These are phyloP conservation scores for Diarsia brunnea DNA, from an alignment of 2,888 invertebrate species.

Conservation along the genomic window DNA sequence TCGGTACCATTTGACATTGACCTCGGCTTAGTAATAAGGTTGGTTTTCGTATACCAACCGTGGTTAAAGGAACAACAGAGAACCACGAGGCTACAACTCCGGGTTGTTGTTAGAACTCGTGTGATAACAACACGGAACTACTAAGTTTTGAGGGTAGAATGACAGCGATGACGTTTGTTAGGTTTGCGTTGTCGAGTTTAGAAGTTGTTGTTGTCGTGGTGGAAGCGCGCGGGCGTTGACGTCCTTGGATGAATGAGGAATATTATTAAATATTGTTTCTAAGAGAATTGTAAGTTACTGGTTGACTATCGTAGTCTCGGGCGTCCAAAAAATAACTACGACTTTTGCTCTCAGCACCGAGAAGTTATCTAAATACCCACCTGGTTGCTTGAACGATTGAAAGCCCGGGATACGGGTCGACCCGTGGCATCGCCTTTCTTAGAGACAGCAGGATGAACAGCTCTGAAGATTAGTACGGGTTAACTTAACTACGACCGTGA, in stretches of 20 bases:
- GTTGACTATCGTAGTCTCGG: no score
- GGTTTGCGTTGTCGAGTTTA: slow-evolving; percentile 18
- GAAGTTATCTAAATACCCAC: background rate
- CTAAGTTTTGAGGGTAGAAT: slow-evolving; percentile 28
- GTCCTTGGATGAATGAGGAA: background rate
- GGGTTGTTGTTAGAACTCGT: slow-evolving; percentile 20
- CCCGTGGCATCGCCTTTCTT: background rate
- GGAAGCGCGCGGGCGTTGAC: background rate
- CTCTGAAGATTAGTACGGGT: background rate
- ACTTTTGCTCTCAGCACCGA: background rate
- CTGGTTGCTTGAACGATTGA: background rate
- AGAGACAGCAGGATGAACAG: background rate
- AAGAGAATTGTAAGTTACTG: no score
- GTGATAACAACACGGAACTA: slow-evolving; percentile 29
- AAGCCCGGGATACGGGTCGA: background rate
- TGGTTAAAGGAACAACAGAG: background rate
- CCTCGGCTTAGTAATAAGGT: slow-evolving; percentile 4
- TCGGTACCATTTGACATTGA: slow-evolving; percentile 5
- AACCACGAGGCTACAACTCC: background rate
- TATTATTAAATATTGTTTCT: background rate
- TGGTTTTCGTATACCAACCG: background rate
- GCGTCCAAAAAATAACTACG: no score
- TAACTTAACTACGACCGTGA: background rate
- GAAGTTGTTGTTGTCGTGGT: slow-evolving; percentile 23
- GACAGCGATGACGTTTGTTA: slow-evolving; percentile 22